These are phyloP conservation scores for Ridgeia piscesae DNA, from an alignment of 1,140 invertebrate genomes.

Conservation along the genomic window DNA sequence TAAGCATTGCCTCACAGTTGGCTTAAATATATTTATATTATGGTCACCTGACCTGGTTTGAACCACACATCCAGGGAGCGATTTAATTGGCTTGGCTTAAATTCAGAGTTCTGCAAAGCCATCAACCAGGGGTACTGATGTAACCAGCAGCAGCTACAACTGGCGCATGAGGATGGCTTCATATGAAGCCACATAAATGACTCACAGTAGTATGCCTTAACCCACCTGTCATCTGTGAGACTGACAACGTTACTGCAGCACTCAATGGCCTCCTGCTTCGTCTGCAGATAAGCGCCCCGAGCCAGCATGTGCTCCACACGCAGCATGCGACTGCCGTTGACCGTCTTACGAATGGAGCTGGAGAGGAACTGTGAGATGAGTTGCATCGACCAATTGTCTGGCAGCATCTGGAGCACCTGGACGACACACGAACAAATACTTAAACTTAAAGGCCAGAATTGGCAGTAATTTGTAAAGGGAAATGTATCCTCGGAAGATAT, in stretches of 20 bases:
- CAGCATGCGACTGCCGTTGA: slow-evolving; percentile 55
- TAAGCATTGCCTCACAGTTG: too few relatives aligned
- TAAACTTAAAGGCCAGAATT: too few relatives aligned
- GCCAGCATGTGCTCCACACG: slow-evolving; percentile 58
- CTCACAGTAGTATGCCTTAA: not conserved
- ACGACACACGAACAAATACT: not conserved
- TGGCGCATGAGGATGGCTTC: not conserved
- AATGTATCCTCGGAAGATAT: too few relatives aligned
- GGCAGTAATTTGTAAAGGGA: too few relatives aligned
- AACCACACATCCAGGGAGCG: too few relatives aligned
- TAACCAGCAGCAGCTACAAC: too few relatives aligned
- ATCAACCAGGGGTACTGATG: too few relatives aligned
- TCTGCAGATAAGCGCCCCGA: slow-evolving; percentile 57
- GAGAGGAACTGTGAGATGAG: slow-evolving; percentile 58
- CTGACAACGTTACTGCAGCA: not conserved
- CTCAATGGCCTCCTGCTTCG: slow-evolving; percentile 45
- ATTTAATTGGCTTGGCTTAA: too few relatives aligned
- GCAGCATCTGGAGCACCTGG: slow-evolving; percentile 59
- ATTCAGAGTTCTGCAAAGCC: too few relatives aligned
- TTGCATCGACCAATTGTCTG: slow-evolving; percentile 59
- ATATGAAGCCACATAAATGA: not conserved
- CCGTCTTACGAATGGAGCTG: slow-evolving; percentile 52
- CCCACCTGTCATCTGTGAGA: slow-evolving; percentile 14
- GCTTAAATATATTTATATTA: too few relatives aligned
- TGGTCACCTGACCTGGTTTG: too few relatives aligned